Evolutionary conservation across 2,113 vertebrate genomes (phyloP).

Genomic region (Rhodinocichla rosea): DNA sequence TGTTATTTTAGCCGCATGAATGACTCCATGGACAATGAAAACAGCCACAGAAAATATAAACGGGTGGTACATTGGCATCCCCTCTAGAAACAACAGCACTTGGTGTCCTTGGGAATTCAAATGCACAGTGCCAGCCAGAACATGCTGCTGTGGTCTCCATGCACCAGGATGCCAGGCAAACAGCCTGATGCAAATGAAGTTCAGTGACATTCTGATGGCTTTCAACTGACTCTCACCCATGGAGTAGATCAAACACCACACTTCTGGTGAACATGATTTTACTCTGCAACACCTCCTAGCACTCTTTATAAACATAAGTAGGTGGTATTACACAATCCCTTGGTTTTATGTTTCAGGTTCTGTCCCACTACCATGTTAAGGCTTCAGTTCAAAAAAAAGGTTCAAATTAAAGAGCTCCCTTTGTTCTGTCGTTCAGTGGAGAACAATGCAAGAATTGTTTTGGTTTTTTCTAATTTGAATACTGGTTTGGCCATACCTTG

Average conservation of each 20-base stretch:
- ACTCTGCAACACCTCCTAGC: neutral
- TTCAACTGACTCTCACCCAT: neutral
- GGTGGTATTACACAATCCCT: neutral
- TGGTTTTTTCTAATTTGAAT: neutral
- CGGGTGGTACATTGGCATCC: neutral
- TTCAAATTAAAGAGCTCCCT: neutral
- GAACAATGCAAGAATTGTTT: neutral
- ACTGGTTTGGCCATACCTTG: neutral
- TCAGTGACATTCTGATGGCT: neutral
- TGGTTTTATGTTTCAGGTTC: neutral
- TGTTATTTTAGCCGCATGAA: slow-evolving; percentile 3
- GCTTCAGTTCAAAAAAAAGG: neutral
- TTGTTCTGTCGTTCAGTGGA: neutral
- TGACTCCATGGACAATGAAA: neutral
- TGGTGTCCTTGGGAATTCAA: neutral
- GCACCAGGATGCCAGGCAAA: neutral
- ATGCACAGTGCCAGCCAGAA: neutral
- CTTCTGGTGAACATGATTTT: neutral
- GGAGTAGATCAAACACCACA: neutral
- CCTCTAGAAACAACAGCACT: neutral
- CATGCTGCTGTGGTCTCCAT: fast-evolving
- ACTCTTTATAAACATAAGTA: neutral
- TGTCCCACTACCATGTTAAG: neutral
- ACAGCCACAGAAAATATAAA: neutral
- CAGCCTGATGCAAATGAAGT: neutral